Conservation (phyloP, 2,888 invertebrate genomes). For the Drosophila vallismaia region DNA sequence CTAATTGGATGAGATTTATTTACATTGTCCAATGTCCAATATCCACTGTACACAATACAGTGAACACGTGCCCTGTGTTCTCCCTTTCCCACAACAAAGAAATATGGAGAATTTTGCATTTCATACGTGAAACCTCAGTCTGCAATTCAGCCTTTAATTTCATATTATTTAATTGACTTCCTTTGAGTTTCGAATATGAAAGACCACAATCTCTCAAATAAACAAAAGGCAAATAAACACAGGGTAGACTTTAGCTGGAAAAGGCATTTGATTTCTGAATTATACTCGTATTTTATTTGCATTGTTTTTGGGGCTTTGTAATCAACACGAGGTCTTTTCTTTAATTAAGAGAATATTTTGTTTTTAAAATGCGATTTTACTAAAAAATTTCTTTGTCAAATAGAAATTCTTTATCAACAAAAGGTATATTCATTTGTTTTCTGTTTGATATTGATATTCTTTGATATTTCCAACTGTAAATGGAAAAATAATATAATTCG, state of each 20-base stretch:
- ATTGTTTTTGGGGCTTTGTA: background rate
- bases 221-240: background rate
- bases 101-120: background rate
- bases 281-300: background rate
- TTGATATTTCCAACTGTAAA: too few species aligned
- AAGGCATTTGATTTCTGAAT: background rate
- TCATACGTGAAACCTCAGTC: background rate
- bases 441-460: too few species aligned
- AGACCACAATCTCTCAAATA: background rate
- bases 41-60: background rate
- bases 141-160: background rate
- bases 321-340: background rate
- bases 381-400: too few species aligned
- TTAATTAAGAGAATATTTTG: background rate
- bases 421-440: too few species aligned
- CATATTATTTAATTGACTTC: background rate
- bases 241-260: background rate
- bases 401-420: too few species aligned
- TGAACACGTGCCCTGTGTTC: background rate
- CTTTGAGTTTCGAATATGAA: background rate
- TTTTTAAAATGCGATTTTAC: too few species aligned
- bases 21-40: background rate
- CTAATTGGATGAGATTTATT: background rate
- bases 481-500: too few species aligned
- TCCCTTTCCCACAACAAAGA: too few species aligned